These are phyloP conservation scores for Agapostemon virescens DNA, from an alignment of 2,888 invertebrate genomes.

Conservation along the genomic window DNA sequence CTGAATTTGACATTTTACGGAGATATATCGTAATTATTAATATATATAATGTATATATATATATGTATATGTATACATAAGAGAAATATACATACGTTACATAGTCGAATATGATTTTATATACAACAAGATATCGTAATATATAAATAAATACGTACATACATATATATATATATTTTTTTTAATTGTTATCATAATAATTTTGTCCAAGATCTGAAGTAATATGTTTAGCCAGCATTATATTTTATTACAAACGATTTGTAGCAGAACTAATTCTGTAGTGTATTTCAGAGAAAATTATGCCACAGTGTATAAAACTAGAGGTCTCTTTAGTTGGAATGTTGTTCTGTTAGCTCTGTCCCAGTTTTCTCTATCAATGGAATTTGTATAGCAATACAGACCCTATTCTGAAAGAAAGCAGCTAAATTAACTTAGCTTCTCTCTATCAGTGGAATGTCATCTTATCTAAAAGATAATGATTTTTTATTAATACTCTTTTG, in stretches of 20 bases:
- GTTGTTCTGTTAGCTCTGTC: constrained; percentile 69
- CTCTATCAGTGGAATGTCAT: neutral
- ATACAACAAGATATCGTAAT: neutral
- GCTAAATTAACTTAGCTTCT: constrained; percentile 12
- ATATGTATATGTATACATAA: too few relatives aligned
- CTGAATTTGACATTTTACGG: neutral
- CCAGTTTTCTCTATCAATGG: constrained; percentile 74
- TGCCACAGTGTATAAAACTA: constrained; percentile 38
- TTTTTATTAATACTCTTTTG: neutral
- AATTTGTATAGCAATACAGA: constrained; percentile 66
- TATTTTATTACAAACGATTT: constrained; percentile 2
- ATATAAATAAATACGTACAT: too few relatives aligned
- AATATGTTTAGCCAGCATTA: neutral
- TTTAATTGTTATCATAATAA: neutral
- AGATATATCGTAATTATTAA: neutral
- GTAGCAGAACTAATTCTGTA: neutral
- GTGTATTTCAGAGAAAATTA: constrained; percentile 11
- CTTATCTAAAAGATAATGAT: neutral
- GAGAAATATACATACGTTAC: neutral
- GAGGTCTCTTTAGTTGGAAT: constrained; percentile 61
- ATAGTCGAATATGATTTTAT: neutral
- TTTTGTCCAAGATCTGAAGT: neutral
- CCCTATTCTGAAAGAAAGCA: constrained; percentile 22
- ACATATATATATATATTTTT: too few relatives aligned
- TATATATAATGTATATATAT: too few relatives aligned